Conservation (phyloP, 2,888 invertebrate species). For the Leptopilina myrica region DNA sequence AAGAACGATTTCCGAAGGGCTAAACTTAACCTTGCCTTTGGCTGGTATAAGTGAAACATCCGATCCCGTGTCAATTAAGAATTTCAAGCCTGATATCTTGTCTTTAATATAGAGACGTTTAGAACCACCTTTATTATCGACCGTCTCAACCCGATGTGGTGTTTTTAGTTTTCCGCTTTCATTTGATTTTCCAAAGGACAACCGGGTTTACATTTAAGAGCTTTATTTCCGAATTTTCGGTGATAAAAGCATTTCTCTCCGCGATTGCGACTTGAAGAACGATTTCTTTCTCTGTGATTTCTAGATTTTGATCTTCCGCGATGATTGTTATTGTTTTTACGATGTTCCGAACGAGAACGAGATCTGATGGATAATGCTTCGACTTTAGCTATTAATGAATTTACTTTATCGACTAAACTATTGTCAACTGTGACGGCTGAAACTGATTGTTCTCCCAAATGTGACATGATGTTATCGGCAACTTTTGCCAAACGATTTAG, state of each 20-base stretch:
- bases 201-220: background rate
- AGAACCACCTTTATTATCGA: background rate
- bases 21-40: background rate
- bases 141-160: background rate
- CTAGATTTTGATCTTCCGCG: too few species aligned
- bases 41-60: conserved; percentile 45
- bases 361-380: too few species aligned
- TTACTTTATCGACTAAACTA: too few species aligned
- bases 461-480: background rate
- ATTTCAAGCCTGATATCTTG: conserved; percentile 20
- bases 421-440: too few species aligned
- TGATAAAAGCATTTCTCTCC: background rate
- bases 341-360: too few species aligned
- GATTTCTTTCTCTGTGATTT: too few species aligned
- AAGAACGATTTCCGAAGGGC: too few species aligned
- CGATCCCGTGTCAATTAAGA: conserved; percentile 44
- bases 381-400: too few species aligned
- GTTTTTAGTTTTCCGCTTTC: background rate
- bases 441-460: too few species aligned
- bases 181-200: background rate
- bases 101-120: conserved; percentile 45
- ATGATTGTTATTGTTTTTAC: too few species aligned
- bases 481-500: background rate
- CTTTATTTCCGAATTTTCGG: conserved; percentile 7
- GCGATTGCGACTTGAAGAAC: background rate